Base-by-base conservation (phyloP, 2,113 vertebrate species). In the Fregetta grallaria region DNA sequence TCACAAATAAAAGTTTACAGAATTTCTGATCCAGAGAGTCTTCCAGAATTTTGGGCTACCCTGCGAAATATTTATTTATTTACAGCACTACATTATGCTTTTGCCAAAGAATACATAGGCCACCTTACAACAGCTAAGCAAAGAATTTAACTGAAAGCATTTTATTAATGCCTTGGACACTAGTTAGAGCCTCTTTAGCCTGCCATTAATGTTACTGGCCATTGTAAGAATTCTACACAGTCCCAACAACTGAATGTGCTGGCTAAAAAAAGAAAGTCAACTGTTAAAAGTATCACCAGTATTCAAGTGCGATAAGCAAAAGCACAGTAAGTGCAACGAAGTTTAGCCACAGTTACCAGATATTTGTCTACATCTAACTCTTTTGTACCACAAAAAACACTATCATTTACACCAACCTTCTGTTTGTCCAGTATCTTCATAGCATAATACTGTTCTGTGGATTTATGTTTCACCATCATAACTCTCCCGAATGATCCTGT, bases 371-470 rank as follows among this genome's bases (percentile, higher is more conserved):
- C 11, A 84, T 22, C 18, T n/a, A 80, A 72, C 29, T 82, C 86
- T 53, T 44, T 26, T 75, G 73, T 20, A 75, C 29, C 63, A 75
- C 20, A 61, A 66, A 92, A 5, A 1, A 1, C 47, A 30, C 22
- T 44, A 40, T 10, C 82, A 79, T 74, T 75, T 6, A 66, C 7
- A 98, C 98, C 88, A 87, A 99, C 99, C 98, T 99, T 99, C 97
- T 99, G 99, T 98, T 99, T 99, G 98, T 99, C 99, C 98, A 99
- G 98, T 97, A 99, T 99, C 98, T 99, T 99, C 99, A 99, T 99
- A 95, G 99, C 99, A 66, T 99, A 99, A 98, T 99, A 99, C 98
- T 99, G 99, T 94, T 99, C 99, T 78, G 99, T 99, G 97, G 98
- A 98, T 99, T 99, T 99, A 97, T 99, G 99, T 96, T 99, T 99